Base-by-base conservation (phyloP, 1,140 invertebrate genomes). In the Hypsibius dujardini region DNA sequence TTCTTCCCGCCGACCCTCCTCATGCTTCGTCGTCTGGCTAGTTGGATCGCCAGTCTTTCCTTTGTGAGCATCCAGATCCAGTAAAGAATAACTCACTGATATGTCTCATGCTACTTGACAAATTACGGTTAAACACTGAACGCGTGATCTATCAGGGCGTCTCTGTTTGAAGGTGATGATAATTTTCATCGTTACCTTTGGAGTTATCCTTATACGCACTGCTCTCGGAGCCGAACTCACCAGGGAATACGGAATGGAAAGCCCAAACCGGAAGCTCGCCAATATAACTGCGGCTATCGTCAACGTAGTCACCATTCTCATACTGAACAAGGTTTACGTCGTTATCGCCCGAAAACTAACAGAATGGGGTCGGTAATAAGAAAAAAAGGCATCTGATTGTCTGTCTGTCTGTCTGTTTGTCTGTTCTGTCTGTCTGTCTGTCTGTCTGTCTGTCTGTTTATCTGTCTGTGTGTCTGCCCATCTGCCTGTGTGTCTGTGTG, bases 271-370 rank as follows among this genome's bases (percentile, higher is more conserved):
- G 12, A 67, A 67, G 42, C 12, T 88, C 72, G 85, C 87, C 46
- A 84, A 83, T 71, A 79, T 87, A 70, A 85, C 86, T 1, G 86
- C 86, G 1, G 87, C 87, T 28, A 78, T 87, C 15, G 85, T 90
- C 62, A 89, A 90, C 80, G 80, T 90, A 69, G 82, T 85, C 47
- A 78, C 85, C 69, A 85, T 86, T 73, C 84, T 85, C 83, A 78
- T 79, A 2, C 80, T 86, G 74, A 83, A 84, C 1, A 77, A 81
- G 73, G 81, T 87, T n/a, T 87, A 87, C 76, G 84, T 85, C 75
- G 84, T 82, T 73, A 76, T 87, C 28, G 86, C 86, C 2, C 76
- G 81, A 67, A 81, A 83, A 73, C 80, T 87, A 42, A 87, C 86
- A 1, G 81, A 84, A 72, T 86, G 85, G 85, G 86, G 84, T 85